Conservation (phyloP, 1,140 invertebrate genomes). For the Andricus grossulariae region DNA sequence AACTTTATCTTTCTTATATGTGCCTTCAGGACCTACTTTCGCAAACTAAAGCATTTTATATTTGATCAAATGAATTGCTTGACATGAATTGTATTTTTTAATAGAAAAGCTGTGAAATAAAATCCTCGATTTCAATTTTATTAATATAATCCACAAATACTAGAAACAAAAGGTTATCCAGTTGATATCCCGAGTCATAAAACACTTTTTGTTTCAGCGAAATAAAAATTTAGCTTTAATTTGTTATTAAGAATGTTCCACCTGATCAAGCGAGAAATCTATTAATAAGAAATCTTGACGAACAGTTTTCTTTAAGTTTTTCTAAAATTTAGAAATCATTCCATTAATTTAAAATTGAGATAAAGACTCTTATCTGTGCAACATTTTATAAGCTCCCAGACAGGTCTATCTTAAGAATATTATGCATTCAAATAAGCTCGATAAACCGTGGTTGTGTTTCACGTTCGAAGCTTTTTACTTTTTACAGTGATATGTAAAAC, state of each 20-base stretch:
- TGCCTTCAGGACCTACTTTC: neutral
- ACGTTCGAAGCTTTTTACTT: constrained; percentile 1
- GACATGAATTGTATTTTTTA: neutral
- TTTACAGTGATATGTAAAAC: constrained; percentile 4
- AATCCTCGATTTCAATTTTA: neutral
- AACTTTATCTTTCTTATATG: constrained; percentile 4
- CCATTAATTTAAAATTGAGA: no score
- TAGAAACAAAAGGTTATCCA: constrained; percentile 29
- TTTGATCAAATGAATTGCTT: neutral
- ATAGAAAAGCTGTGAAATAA: neutral
- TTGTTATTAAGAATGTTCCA: constrained; percentile 1
- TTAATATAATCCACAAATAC: neutral
- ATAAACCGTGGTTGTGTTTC: neutral
- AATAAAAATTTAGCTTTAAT: neutral
- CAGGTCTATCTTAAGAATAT: constrained; percentile 21
- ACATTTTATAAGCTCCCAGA: constrained; percentile 21
- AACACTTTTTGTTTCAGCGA: neutral
- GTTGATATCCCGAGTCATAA: constrained; percentile 14
- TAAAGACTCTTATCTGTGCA: constrained; percentile 32
- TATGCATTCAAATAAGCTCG: neutral
- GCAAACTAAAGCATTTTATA: neutral
- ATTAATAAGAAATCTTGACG: no score
- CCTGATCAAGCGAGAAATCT: neutral
- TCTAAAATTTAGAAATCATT: no score
- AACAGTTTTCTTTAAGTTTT: no score